These are phyloP conservation scores for Hoplias malabaricus DNA, from an alignment of 2,113 vertebrate genomes.

Conservation along the genomic window DNA sequence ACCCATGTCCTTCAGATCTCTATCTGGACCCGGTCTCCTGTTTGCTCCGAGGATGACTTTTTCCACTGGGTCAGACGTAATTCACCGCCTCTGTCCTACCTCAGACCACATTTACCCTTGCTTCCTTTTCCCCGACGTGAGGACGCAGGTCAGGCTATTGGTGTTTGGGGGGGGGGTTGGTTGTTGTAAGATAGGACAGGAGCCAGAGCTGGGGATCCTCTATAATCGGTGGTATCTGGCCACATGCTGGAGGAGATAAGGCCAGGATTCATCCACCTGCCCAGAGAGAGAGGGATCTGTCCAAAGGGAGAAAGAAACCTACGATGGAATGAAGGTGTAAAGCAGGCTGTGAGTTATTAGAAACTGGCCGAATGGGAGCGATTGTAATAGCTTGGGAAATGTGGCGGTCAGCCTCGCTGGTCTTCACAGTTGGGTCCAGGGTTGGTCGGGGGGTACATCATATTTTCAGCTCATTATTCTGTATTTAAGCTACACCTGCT, in stretches of 20 bases:
- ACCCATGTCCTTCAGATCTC: conserved; percentile 4
- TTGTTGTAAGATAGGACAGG: conserved; percentile 11
- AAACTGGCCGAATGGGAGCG: conserved; percentile 20
- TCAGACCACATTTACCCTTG: conserved; percentile 37
- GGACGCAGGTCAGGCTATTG: conserved; percentile 22
- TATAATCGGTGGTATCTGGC: conserved; percentile 43
- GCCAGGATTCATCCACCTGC: conserved; percentile 42
- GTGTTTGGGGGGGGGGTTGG: conserved; percentile 10
- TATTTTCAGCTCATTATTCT: no score
- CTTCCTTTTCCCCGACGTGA: conserved; percentile 1
- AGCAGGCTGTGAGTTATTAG: conserved; percentile 20
- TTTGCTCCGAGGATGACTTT: background rate
- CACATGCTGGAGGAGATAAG: conserved; percentile 48
- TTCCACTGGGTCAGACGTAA: conserved; percentile 22
- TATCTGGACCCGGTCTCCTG: conserved; percentile 30
- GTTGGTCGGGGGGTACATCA: no score
- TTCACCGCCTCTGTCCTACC: conserved; percentile 44
- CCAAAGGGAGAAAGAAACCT: background rate
- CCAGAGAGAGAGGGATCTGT: conserved; percentile 14
- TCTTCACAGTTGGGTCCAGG: no score
- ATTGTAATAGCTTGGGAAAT: background rate
- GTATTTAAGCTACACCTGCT: no score
- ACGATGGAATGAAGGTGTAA: background rate
- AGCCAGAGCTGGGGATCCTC: conserved; percentile 32
- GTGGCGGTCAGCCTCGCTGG: background rate